Evolutionary conservation across 92 coral and sea anemone genomes (phyloP).

Genomic region (Parazoanthus atlanticus): DNA sequence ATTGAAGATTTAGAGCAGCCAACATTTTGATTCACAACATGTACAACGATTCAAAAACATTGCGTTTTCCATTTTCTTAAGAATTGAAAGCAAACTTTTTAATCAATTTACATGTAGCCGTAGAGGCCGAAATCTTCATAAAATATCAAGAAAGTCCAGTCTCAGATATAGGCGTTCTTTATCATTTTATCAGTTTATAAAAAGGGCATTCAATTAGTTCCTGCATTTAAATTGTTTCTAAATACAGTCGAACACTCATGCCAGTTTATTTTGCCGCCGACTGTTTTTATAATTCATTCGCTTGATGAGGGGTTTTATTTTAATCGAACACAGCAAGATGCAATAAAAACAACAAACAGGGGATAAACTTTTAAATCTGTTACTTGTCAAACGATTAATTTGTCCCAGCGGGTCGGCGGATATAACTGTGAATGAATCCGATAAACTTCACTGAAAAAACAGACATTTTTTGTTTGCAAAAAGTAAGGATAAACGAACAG

Average conservation of each 20-base stretch:
- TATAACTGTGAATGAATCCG: not conserved
- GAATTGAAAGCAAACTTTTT: too few relatives aligned
- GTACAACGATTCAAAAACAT: too few relatives aligned
- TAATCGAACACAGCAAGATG: constrained; percentile 38
- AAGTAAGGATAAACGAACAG: too few relatives aligned
- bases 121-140: too few relatives aligned
- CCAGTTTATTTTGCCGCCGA: not conserved
- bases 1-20: too few relatives aligned
- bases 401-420: constrained; percentile 11
- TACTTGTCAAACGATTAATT: constrained; percentile 36
- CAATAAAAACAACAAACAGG: constrained; percentile 26
- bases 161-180: too few relatives aligned
- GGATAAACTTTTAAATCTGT: constrained; percentile 15
- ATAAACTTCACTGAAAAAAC: not conserved
- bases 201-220: too few relatives aligned
- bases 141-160: too few relatives aligned
- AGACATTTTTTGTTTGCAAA: not conserved
- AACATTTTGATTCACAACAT: too few relatives aligned
- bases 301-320: not conserved
- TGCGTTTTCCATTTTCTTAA: too few relatives aligned
- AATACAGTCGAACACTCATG: not conserved
- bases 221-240: not conserved
- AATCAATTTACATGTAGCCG: too few relatives aligned
- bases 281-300: not conserved
- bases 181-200: too few relatives aligned